Base-by-base conservation (phyloP, 2,888 invertebrate species). In the Himalopsyche kuldschensis region DNA sequence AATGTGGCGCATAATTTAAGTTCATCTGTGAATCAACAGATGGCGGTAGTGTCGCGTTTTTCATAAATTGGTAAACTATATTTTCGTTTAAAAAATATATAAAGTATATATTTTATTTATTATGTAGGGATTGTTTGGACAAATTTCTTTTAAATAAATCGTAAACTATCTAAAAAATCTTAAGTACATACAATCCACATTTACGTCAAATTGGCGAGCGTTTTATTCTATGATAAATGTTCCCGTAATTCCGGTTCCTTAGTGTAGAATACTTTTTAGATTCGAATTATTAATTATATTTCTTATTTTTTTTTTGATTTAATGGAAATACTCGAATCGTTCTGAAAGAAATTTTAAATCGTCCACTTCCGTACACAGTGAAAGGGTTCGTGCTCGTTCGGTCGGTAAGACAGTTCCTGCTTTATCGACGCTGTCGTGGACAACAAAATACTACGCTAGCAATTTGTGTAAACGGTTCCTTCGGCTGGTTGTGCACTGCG, bases 361-460 rank as follows among this genome's bases (percentile, higher is more conserved):
- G 24, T 4, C 27, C 4, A 69, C 27, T 69, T 69, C 27, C 69
- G 69, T 69, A 27, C 27, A 69, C 30, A 27, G 69, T 69, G 69
- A 69, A 69, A 69, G 69, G 69, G 69, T 69, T 69, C 27, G 30
- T 69, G 20, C 30, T n/a, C 69, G 69, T 30, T 69, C 69, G 30
- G 69, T 69, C 69, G 69, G 69, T 69, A 69, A 69, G 69, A 69
- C 27, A 15, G 8, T 69, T 69, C 69, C 69, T 69, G 69, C 69
- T 69, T 69, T 69, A 69, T 69, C 69, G 69, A 69, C 69, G 69
- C 27, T 69, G 69, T 27, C 69, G 69, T 69, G 69, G 69, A 69
- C 69, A 69, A 69, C 69, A 69, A 69, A 69, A 69, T 69, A 69
- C 69, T 69, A 69, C 69, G 69, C 69, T 69, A 69, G 69, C 69